Percentiles rank a stretch among this genome's conserved stretches.
These are phyloP conservation scores for Plusia festucae DNA, from an alignment of 2,888 invertebrate genomes.

Conservation along the genomic window DNA sequence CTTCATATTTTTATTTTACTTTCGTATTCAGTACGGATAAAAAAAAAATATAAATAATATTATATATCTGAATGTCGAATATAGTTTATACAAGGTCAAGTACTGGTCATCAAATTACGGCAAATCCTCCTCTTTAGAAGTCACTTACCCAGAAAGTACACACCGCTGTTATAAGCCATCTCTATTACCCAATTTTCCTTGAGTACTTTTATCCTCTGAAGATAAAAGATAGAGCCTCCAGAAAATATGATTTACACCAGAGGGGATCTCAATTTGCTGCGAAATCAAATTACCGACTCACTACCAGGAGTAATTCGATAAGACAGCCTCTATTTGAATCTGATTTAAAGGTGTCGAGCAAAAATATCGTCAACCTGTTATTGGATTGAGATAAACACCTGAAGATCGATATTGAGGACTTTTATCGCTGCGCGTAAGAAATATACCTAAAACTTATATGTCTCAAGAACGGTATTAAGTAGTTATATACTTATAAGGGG, in stretches of 20 bases:
- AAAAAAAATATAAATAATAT: too few relatives aligned
- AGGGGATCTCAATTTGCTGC: conserved; percentile 38
- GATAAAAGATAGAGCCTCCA: conserved; percentile 31
- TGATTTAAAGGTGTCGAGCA: conserved; percentile 19
- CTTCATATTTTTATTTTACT: too few relatives aligned
- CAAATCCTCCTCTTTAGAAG: not conserved
- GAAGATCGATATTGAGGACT: not conserved
- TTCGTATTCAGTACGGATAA: too few relatives aligned
- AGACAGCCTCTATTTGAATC: conserved; percentile 29
- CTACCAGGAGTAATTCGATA: conserved; percentile 45
- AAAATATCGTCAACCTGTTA: conserved; percentile 9
- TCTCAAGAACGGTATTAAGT: too few relatives aligned
- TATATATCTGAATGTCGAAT: too few relatives aligned
- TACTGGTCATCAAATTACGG: not conserved
- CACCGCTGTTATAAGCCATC: conserved; percentile 8
- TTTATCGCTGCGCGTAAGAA: too few relatives aligned
- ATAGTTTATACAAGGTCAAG: not conserved
- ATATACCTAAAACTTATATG: too few relatives aligned
- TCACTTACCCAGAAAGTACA: conserved; percentile 10
- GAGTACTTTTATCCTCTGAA: conserved; percentile 37
- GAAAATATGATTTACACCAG: conserved; percentile 53
- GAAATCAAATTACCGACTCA: conserved; percentile 49
- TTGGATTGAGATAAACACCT: not conserved
- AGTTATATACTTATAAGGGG: too few relatives aligned
- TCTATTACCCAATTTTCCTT: conserved; percentile 37